Evolutionary conservation across 2,113 vertebrate species (phyloP), one percentile per base, ranked within the genome.

Genomic region (Nerophis ophidion): DNA sequence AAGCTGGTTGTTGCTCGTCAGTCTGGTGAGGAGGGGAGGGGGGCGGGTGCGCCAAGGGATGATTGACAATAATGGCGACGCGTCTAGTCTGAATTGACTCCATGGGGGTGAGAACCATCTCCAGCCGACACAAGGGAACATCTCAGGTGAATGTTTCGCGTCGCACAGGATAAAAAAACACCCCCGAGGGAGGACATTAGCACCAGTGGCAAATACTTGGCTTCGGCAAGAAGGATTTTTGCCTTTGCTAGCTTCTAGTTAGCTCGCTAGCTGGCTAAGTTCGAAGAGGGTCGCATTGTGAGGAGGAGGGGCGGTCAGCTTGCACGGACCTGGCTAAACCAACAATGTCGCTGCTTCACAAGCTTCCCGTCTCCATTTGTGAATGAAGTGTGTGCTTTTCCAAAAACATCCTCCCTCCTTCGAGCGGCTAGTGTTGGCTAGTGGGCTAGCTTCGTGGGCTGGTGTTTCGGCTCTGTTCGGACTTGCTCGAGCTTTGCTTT

Each of bases 31-130:
- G 54, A 54, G 51, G 51, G 51, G 19, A 3, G 19, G 38, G 7
- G 40, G 1, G 40, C 40, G 3, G 7, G 40, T 3, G 40, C 40
- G 3, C 40, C 40, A 11, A 64, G 63, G 60, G 77, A 62, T 76
- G 86, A 90, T 86, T 89, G 87, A 90, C 84, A 87, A 88, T 89
- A 90, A 91, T 90, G 89, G 90, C 89, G 90, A 86, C 86, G 74
- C 83, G 75, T 75, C 77, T 66, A 78, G 80, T 68, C 70, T 85
- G 80, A 88, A 79, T 85, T 81, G 68, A 81, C 70, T 85, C 74
- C 62, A 70, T 77, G 79, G 76, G 54, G 54, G 38, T 56, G 54
- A 44, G 38, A 82, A 74, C 65, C 66, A 57, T 74, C 59, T 80
- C 66, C 60, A 75, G 60, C 46, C 57, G 65, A 65, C 48, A 68